phyloP scores from a whole-genome alignment of 53 echinoderm and acorn worm genomes.

The Crossaster papposus region DNA sequence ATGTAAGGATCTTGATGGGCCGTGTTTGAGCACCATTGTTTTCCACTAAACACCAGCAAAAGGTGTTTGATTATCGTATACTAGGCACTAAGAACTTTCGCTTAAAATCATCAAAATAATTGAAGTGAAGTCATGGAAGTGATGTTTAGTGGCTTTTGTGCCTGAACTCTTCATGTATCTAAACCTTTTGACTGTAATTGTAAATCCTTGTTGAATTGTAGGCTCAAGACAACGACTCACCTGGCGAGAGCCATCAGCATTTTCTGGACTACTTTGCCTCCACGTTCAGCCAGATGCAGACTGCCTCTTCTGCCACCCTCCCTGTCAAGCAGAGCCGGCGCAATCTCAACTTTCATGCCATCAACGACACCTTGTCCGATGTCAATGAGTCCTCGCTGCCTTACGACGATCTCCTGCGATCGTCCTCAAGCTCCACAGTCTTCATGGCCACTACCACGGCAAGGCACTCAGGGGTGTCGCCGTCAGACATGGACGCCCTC shows the following conservation, averaged over 20 bases:
- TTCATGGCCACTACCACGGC: not conserved
- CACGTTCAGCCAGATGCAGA: slow-evolving; percentile 62
- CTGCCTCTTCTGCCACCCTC: slow-evolving; percentile 6
- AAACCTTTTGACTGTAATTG: not conserved
- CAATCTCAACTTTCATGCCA: slow-evolving; percentile 17
- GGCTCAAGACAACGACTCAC: slow-evolving; percentile 24
- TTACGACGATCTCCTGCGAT: slow-evolving; percentile 14
- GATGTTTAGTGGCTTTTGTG: too few relatives aligned
- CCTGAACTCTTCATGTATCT: too few relatives aligned
- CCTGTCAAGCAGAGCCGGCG: slow-evolving; percentile 29
- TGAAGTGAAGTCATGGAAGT: too few relatives aligned
- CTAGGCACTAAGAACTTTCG: too few relatives aligned
- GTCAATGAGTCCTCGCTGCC: slow-evolving; percentile 31
- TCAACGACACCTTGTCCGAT: slow-evolving; percentile 45
- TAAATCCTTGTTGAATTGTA: not conserved
- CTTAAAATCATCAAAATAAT: too few relatives aligned
- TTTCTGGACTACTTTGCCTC: slow-evolving; percentile 60
- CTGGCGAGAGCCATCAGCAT: slow-evolving; percentile 42
- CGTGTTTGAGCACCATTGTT: too few relatives aligned
- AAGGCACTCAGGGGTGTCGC: slow-evolving; percentile 39
- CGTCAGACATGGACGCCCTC: slow-evolving; percentile 26
- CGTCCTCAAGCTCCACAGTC: not conserved
- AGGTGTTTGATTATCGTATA: too few relatives aligned
- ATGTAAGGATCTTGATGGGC: too few relatives aligned
- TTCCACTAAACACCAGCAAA: too few relatives aligned